Percentiles rank a stretch among this genome's conserved stretches.
Conservation (phyloP, 1,140 invertebrate genomes). For the Steinernema khuongi region DNA sequence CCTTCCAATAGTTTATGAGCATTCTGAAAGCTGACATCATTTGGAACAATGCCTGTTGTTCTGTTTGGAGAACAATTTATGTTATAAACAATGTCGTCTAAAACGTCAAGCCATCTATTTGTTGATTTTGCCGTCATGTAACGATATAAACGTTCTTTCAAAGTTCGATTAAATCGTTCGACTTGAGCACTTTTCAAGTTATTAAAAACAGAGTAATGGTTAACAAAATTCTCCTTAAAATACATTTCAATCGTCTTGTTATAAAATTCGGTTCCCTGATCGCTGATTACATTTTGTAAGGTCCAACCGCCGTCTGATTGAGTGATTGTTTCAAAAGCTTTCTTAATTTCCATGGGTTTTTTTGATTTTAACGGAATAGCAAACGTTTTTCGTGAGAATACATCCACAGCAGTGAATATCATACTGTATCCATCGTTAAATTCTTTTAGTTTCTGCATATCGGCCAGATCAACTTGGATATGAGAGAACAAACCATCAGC, state of each 20-base stretch:
- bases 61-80: background rate
- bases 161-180: slow-evolving; percentile 11
- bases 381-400: background rate
- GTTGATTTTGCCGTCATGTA: background rate
- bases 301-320: background rate
- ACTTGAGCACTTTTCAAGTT: background rate
- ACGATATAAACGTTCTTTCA: background rate
- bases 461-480: background rate
- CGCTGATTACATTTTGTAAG: background rate
- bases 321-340: background rate
- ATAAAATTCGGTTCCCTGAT: background rate
- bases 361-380: background rate
- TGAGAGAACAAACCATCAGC: background rate
- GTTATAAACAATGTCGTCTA: background rate
- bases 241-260: background rate
- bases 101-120: background rate
- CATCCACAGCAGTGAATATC: too few species aligned
- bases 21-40: background rate
- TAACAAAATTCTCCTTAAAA: background rate
- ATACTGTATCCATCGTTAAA: too few species aligned
- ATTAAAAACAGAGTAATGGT: background rate
- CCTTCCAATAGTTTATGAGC: background rate
- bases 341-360: background rate
- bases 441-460: background rate
- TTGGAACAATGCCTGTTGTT: background rate